phyloP scores from a whole-genome alignment of 2,113 vertebrate species.

The Morone saxatilis region DNA sequence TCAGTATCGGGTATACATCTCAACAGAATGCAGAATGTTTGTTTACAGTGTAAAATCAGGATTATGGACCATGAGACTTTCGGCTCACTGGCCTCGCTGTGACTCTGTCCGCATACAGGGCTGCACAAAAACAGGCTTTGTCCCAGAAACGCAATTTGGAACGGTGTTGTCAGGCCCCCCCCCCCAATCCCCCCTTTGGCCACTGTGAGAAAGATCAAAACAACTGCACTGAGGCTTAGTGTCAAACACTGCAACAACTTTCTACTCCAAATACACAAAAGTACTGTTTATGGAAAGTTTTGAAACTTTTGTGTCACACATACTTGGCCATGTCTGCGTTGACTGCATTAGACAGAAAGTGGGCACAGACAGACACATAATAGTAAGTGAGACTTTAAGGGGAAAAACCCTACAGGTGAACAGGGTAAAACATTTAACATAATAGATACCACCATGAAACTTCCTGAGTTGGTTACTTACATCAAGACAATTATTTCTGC shows the following conservation, averaged over 20 bases:
- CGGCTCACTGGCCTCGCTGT: constrained; percentile 67
- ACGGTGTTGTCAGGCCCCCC: constrained; percentile 33
- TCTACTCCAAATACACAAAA: constrained; percentile 22
- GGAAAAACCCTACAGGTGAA: no score
- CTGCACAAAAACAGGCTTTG: constrained; percentile 70
- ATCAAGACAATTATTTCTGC: no score
- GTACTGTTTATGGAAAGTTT: background rate
- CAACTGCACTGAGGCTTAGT: constrained; percentile 34
- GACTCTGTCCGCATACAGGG: constrained; percentile 57
- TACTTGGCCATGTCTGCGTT: background rate
- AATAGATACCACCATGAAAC: no score
- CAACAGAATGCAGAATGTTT: constrained; percentile 37
- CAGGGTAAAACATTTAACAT: no score
- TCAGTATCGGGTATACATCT: constrained; percentile 25
- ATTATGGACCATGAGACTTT: constrained; percentile 61
- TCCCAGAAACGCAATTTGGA: constrained; percentile 67
- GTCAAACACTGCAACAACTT: constrained; percentile 25
- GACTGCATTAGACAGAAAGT: background rate
- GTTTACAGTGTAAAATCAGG: constrained; percentile 74
- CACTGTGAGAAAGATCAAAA: constrained; percentile 54
- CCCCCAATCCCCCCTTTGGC: background rate
- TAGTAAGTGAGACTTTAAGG: background rate
- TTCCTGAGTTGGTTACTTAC: no score
- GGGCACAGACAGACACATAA: background rate
- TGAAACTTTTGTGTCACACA: constrained; percentile 15